These are phyloP conservation scores for Xestoiulus laeticollis DNA, from an alignment of 2,888 invertebrate genomes.

Conservation along the genomic window DNA sequence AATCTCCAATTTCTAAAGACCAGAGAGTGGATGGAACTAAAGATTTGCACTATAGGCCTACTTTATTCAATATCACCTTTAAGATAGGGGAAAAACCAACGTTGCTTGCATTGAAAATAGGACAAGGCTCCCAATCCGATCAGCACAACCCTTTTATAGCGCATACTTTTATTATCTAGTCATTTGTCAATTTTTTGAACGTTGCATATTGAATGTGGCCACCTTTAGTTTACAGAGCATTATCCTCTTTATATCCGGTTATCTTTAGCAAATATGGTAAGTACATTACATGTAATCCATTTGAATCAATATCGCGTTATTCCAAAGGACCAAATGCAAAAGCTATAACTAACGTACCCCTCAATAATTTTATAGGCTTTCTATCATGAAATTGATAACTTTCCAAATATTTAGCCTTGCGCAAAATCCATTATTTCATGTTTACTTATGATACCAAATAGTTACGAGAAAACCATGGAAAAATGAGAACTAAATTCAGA, in stretches of 20 bases:
- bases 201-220: constrained; percentile 4
- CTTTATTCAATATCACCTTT: constrained; percentile 5
- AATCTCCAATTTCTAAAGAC: neutral
- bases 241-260: neutral
- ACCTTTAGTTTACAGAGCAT: neutral
- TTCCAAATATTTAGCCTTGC: neutral
- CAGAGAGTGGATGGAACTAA: neutral
- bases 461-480: too few species aligned
- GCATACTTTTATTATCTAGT: constrained; percentile 27
- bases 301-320: constrained; percentile 15
- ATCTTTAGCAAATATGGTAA: neutral
- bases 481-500: too few species aligned
- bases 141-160: constrained; percentile 18
- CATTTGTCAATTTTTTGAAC: constrained; percentile 22
- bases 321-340: too few species aligned
- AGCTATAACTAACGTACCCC: neutral
- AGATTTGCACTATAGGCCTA: neutral
- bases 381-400: neutral
- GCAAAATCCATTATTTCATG: too few species aligned
- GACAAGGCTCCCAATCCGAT: constrained; percentile 27
- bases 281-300: constrained; percentile 1
- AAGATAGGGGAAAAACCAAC: neutral
- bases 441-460: too few species aligned
- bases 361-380: neutral
- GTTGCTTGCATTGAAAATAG: constrained; percentile 9